A percentile compares a stretch with the other conserved stretches of the same genome.
Evolutionary conservation across 2,888 invertebrate species (phyloP).

Genomic region (Dryobota labecula): DNA sequence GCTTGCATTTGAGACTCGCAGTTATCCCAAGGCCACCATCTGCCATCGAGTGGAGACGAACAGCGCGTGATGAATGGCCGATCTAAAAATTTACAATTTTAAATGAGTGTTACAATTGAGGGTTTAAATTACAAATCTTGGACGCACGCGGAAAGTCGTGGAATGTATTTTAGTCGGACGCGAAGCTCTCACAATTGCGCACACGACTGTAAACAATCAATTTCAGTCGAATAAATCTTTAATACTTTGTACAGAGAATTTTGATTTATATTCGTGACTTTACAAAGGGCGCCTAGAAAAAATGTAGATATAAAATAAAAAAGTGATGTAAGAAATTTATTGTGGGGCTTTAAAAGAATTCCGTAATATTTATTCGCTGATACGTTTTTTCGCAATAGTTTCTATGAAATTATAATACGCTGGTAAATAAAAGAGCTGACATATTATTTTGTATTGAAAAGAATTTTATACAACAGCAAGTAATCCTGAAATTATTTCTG

Average conservation of each 20-base stretch:
- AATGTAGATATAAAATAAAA: conserved; percentile 37
- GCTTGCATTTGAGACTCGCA: conserved; percentile 42
- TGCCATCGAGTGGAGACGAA: conserved; percentile 61
- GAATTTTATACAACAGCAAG: conserved; percentile 32
- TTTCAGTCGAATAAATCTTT: conserved; percentile 76
- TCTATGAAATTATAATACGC: conserved; percentile 27
- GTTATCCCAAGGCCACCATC: conserved; percentile 62
- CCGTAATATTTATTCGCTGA: conserved; percentile 35
- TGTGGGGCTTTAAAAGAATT: conserved; percentile 20
- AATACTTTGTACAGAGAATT: conserved; percentile 68
- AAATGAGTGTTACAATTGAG: conserved; percentile 79
- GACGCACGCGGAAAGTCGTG: conserved; percentile 73
- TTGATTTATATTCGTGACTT: conserved; percentile 66
- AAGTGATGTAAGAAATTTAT: conserved; percentile 44
- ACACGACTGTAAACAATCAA: conserved; percentile 74
- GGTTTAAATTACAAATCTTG: conserved; percentile 80
- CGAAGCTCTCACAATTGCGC: conserved; percentile 57
- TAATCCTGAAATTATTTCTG: conserved; percentile 22
- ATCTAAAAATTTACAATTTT: conserved; percentile 81
- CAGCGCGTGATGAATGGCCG: conserved; percentile 76
- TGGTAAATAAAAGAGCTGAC: conserved; percentile 24
- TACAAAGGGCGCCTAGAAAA: conserved; percentile 52
- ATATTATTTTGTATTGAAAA: conserved; percentile 49
- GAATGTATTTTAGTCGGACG: conserved; percentile 73
- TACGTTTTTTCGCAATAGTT: conserved; percentile 36